Base-by-base conservation (phyloP, 2,888 invertebrate genomes). In the Polyommatus icarus region DNA sequence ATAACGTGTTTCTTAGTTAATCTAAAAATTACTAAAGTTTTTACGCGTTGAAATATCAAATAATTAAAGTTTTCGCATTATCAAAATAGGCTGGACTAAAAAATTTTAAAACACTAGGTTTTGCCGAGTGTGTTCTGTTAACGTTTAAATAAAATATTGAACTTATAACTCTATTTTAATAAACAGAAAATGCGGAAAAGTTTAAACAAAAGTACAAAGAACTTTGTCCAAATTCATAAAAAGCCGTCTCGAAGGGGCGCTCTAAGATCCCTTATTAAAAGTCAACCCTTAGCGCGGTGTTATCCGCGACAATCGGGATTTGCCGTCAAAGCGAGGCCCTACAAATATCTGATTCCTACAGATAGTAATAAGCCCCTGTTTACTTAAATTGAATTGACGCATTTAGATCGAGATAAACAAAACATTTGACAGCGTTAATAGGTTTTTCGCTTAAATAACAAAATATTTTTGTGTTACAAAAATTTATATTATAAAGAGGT, bases 231-330 rank as follows among this genome's bases (percentile, higher is more conserved):
- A 75, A 75, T 50, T 75, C 75, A 29, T 75, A 75, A 75, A 54
- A 54, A 50, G 46, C 50, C 73, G 40, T 75, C 75, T 75, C 75
- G 18, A 5, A 75, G 73, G 50, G 50, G 75, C 8, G 50, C 54
- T 75, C 81, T 83, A 83, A 83, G 83, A 81, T 83, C 85, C 83
- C 85, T 89, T 87, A 89, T 90, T 89, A 90, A 85, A 80, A 81
- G 81, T 80, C 85, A 85, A 84, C 85, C 85, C 86, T 84, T 83
- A 82, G 81, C 82, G 84, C 84, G 79, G 80, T 77, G 83, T 78
- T 88, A 88, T 90, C 89, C 83, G 83, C 87, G 87, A 85, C 86
- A 85, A 87, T 89, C 88, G 82, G 81, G 82, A 80, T 79, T 82
- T 84, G 83, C 83, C 85, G 85, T 84, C 83, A 77, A 77, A 54